A percentile compares a stretch with the other conserved stretches of the same genome.
phyloP scores from a whole-genome alignment of 2,888 invertebrate genomes.

The Linnaemya vulpina region DNA sequence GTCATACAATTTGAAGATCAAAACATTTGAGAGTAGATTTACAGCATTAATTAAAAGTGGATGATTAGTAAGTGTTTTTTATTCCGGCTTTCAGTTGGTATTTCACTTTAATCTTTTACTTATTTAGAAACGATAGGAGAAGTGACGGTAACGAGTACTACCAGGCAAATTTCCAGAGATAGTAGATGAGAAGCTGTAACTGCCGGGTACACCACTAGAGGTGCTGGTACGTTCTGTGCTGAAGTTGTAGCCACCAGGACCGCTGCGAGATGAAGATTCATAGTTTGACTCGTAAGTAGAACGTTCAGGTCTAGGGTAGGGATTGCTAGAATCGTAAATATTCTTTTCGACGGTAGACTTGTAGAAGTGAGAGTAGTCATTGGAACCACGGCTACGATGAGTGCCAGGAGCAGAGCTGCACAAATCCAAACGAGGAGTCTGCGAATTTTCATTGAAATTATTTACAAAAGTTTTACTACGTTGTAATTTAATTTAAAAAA shows the following conservation, averaged over 20 bases:
- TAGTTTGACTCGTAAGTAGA: slow-evolving; percentile 87
- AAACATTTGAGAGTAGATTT: slow-evolving; percentile 3
- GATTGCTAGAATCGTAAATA: slow-evolving; percentile 84
- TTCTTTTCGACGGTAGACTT: slow-evolving; percentile 86
- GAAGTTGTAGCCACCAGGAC: slow-evolving; percentile 91
- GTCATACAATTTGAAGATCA: slow-evolving; percentile 20
- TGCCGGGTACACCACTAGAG: slow-evolving; percentile 89
- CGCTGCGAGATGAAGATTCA: slow-evolving; percentile 88
- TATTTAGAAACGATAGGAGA: slow-evolving; percentile 92
- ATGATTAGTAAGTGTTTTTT: slow-evolving; percentile 25
- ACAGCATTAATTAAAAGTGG: not conserved
- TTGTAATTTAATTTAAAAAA: not conserved
- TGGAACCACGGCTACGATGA: slow-evolving; percentile 87
- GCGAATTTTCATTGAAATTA: slow-evolving; percentile 82
- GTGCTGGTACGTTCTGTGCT: slow-evolving; percentile 89
- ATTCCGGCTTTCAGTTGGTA: not conserved
- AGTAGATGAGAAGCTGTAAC: slow-evolving; percentile 92
- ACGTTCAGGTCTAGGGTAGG: slow-evolving; percentile 86
- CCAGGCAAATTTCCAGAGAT: slow-evolving; percentile 91
- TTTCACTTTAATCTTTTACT: not conserved
- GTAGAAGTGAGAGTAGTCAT: slow-evolving; percentile 94
- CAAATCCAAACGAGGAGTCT: slow-evolving; percentile 95
- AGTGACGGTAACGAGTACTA: slow-evolving; percentile 92
- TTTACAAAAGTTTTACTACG: slow-evolving; percentile 46
- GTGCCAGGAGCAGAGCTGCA: slow-evolving; percentile 89